Base-by-base conservation (phyloP, 2,888 invertebrate genomes). In the Allophyes oxyacanthae region DNA sequence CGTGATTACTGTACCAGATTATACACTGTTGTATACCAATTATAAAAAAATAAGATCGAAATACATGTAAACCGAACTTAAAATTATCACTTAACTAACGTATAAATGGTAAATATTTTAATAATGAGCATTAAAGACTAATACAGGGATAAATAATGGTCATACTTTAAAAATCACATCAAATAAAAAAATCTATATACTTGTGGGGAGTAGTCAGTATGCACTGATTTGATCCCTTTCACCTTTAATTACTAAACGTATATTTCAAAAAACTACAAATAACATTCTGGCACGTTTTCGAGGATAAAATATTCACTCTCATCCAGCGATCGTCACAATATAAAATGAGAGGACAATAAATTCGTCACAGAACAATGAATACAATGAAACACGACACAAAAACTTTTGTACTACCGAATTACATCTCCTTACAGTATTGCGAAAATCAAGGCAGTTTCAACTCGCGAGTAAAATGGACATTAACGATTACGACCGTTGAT, bases 41-140 rank as follows among this genome's bases (percentile, higher is more conserved):
- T 54, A 77, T 78, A 78, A 78, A 82, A 82, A 85, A 84, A 79
- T 80, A 84, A 85, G 78, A 82, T 84, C 78, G 77, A 86, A 84
- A 77, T 72, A 69, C 59, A 69, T 79, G 77, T 81, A 85, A 83
- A 85, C 83, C 78, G 79, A 91, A 90, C 90, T 89, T 90, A 91
- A 84, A 81, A 73, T 84, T 90, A 90, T 82, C 71, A 80, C 86
- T 84, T 88, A 79, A 86, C 86, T 91, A 91, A 84, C 72, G 81
- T 86, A 84, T 89, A 90, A 90, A 88, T 91, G 92, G 91, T 92
- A 92, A 88, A 90, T 91, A 90, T 88, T 90, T 88, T 82, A 87
- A 87, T 77, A 90, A 91, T 92, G 93, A 93, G 93, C 93, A 92
- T 92, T 90, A 87, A 84, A 87, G 80, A 88, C 91, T 89, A 91